A percentile compares a stretch with the other conserved stretches of the same genome.
These are phyloP conservation scores for Bombyx mori DNA, from an alignment of 1,140 invertebrate species.

Conservation along the genomic window ASM3026992v2 NC_085122.1:5448001-5448500, in stretches of 20 bases:
- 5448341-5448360: slow-evolving; percentile 46
- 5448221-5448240: slow-evolving; percentile 19
- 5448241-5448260: slow-evolving; percentile 12
- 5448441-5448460: slow-evolving; percentile 5
- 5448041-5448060: no score
- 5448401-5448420: slow-evolving; percentile 31
- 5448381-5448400: slow-evolving; percentile 47
- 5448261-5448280: slow-evolving; percentile 38
- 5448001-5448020: no score
- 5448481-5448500: no score
- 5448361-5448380: slow-evolving; percentile 34
- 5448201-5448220: not conserved
- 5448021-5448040: no score
- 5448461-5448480: not conserved
- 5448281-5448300: slow-evolving; percentile 58
- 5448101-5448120: no score
- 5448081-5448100: no score
- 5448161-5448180: not conserved
- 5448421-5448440: slow-evolving; percentile 20
- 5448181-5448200: not conserved
- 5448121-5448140: no score
- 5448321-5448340: slow-evolving; percentile 38
- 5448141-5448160: not conserved
- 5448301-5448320: slow-evolving; percentile 64
- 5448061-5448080: no score